phyloP scores from a whole-genome alignment of 2,888 invertebrate genomes.

The Anthophora plumipes region DNA sequence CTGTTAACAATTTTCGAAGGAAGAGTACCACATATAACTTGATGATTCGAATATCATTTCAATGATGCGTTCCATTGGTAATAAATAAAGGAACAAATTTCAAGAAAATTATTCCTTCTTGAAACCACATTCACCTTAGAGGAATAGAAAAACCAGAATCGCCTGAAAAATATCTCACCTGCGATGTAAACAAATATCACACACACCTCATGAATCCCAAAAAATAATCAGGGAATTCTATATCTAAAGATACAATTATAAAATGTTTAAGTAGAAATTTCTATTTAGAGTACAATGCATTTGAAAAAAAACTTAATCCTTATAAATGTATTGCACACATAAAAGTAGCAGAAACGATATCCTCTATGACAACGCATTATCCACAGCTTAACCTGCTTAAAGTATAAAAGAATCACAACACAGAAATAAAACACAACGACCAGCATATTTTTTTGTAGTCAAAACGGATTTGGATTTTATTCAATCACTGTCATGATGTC shows the following conservation, averaged over 20 bases:
- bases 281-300: conserved; percentile 36
- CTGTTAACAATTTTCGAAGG: conserved; percentile 37
- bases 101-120: conserved; percentile 49
- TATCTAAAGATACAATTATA: conserved; percentile 42
- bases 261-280: conserved; percentile 33
- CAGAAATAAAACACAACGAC: conserved; percentile 82
- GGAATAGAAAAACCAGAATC: conserved; percentile 58
- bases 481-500: conserved; percentile 81
- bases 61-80: conserved; percentile 24
- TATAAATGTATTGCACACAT: conserved; percentile 46
- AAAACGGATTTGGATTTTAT: conserved; percentile 84
- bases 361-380: conserved; percentile 46
- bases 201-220: conserved; percentile 42
- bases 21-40: conserved; percentile 45
- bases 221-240: conserved; percentile 45
- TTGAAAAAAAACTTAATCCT: conserved; percentile 29
- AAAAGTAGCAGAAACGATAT: conserved; percentile 41
- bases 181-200: conserved; percentile 54
- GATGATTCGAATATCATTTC: conserved; percentile 38
- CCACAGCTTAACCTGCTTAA: conserved; percentile 62
- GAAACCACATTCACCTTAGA: conserved; percentile 46
- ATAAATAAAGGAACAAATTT: conserved; percentile 39
- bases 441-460: conserved; percentile 75
- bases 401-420: conserved; percentile 72
- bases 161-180: conserved; percentile 72